Percentiles rank a stretch among this genome's conserved stretches.
These are phyloP conservation scores for Hoplias malabaricus DNA, from an alignment of 2,113 vertebrate genomes.

Conservation along the genomic window DNA sequence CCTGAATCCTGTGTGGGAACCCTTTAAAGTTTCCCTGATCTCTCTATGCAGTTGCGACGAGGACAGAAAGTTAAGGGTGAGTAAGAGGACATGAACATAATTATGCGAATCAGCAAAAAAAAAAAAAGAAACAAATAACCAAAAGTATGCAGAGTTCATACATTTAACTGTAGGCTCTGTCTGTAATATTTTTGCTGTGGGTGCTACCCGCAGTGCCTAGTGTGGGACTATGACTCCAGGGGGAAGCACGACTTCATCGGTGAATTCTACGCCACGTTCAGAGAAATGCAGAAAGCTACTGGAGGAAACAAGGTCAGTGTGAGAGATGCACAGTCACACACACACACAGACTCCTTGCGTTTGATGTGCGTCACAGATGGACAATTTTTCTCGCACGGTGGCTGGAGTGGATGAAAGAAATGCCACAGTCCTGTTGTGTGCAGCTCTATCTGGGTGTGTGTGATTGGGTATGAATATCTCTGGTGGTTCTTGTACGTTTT, in stretches of 20 bases:
- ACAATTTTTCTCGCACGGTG: slow-evolving; percentile 33
- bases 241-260: slow-evolving; percentile 97
- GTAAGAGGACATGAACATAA: neutral
- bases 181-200: neutral
- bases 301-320: slow-evolving; percentile 84
- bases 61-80: slow-evolving; percentile 88
- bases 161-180: neutral
- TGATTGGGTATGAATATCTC: neutral
- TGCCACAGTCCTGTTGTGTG: slow-evolving; percentile 14
- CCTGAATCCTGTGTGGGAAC: slow-evolving; percentile 92
- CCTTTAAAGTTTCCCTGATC: slow-evolving; percentile 92
- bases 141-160: neutral
- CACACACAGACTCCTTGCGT: too few species aligned
- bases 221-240: slow-evolving; percentile 93
- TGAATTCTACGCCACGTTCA: slow-evolving; percentile 90
- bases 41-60: slow-evolving; percentile 93
- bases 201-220: slow-evolving; percentile 76
- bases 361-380: slow-evolving; percentile 42
- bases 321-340: slow-evolving; percentile 16
- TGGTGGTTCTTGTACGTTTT: neutral
- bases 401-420: slow-evolving; percentile 39
- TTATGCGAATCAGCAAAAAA: neutral
- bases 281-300: slow-evolving; percentile 88
- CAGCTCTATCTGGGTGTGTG: slow-evolving; percentile 9
- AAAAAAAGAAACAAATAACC: neutral